Conservation (phyloP, 2,888 invertebrate genomes). For the Blastobasis lacticolella region DNA sequence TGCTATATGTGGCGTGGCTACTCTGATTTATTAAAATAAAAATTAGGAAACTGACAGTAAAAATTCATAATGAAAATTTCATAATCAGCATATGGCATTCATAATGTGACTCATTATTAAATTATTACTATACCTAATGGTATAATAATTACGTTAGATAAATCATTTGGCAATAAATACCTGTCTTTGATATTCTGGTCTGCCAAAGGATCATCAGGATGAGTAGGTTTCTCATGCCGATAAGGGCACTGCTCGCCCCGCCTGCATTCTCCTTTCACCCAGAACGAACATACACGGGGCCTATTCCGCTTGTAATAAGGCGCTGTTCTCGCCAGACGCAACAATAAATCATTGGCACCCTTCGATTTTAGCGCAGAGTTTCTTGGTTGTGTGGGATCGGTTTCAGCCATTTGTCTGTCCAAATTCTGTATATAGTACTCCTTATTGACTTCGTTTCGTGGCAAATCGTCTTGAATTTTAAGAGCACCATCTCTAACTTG, state of each 20-base stretch:
- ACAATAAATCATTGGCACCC: constrained; percentile 85
- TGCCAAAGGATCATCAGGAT: constrained; percentile 96
- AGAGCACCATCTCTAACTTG: constrained; percentile 94
- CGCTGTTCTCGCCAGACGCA: constrained; percentile 91
- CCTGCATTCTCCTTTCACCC: constrained; percentile 98
- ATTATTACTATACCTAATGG: too few relatives aligned
- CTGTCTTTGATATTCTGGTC: constrained; percentile 96
- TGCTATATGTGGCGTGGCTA: too few relatives aligned
- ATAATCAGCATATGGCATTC: too few relatives aligned
- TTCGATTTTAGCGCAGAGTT: constrained; percentile 82
- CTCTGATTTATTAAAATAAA: too few relatives aligned
- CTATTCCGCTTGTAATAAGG: constrained; percentile 96
- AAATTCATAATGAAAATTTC: too few relatives aligned
- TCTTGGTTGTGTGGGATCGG: constrained; percentile 68
- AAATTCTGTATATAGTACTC: constrained; percentile 95
- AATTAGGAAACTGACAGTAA: too few relatives aligned
- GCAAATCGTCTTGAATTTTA: constrained; percentile 91
- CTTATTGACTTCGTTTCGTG: constrained; percentile 95
- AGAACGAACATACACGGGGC: constrained; percentile 97
- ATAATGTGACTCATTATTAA: too few relatives aligned
- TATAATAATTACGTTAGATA: too few relatives aligned
- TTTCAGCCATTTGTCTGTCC: constrained; percentile 80
- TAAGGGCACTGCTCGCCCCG: constrained; percentile 98
- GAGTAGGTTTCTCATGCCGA: constrained; percentile 95
- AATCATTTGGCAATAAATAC: constrained; percentile 30